Base-by-base conservation (phyloP, 2,797 vertebrate species). In the Enteromius mattozi region DNA sequence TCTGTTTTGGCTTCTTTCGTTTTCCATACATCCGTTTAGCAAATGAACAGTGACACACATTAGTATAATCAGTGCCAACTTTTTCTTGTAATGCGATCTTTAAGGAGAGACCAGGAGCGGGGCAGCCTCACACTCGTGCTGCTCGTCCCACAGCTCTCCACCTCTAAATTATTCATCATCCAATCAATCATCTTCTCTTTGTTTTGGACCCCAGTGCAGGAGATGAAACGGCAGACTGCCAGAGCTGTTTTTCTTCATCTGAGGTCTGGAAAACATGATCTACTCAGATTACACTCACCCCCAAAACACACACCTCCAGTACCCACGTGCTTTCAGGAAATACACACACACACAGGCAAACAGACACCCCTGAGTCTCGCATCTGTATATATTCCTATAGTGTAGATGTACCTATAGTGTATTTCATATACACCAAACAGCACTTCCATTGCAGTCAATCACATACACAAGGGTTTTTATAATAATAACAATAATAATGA, bases 161-260 rank as follows among this genome's bases (percentile, higher is more conserved):
- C 91, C 92, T 93, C 94, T 96, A 96, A 96, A 96, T 96, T 95
- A 96, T 96, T 95, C 93, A 96, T 96, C 92, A 93, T 95, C 94
- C 95, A 96, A 96, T 96, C 95, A 96, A 96, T 96, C 94, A 95
- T 94, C 94, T 95, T 95, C 93, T 96, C 95, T 96, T 94, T 96
- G 95, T 96, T 96, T 96, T 96, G 95, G 95, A 94, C 94, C 94
- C 95, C 92, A 92, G 95, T 94, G 95, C 94, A 94, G 89, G 92
- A 95, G 95, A 95, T 96, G 94, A 96, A 96, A 96, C 94, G 91
- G 92, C 89, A 91, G 86, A 91, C 93, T 95, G 95, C 93, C 94
- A 95, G 93, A 92, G 92, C 93, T 95, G 94, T 94, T 96, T 95
- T 95, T 93, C 94, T 94, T 95, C 94, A 96, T 95, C 94, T 95